Base-by-base conservation (phyloP, 2,113 vertebrate species). In the Mobula hypostoma region DNA sequence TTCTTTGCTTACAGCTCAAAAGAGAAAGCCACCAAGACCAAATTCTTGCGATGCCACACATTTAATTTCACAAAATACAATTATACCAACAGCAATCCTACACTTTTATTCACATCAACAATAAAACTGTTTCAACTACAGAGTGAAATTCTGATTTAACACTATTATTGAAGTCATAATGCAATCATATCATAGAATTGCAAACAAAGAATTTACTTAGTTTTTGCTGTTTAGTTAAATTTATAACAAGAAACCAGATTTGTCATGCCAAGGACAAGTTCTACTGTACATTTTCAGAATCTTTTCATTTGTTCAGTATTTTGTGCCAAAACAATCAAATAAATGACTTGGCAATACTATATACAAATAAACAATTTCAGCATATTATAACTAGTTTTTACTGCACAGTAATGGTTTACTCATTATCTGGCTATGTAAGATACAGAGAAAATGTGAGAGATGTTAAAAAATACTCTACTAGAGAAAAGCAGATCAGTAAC, bases 271-370 rank as follows among this genome's bases (percentile, higher is more conserved):
- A 80, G 1, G n/a, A 36, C 40, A 56, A 2, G 19, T 83, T 56
- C 19, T 58, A 12, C 48, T 27, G 56, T 14, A 61, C 82, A 85
- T 85, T 85, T 85, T 85, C 11, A 24, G 56, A 85, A 11, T 61
- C 9, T 58, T 85, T 29, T 58, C 82, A 85, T 24, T 24, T 36
- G 24, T 40, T 24, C 48, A 56, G 7, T 70, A 36, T 83, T 21
- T 61, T 85, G 21, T 85, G 48, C 48, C 56, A 85, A 79, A 85
- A 58, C 27, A 85, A 85, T 85, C 36, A 82, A 82, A 82, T 82
- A 82, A 82, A 40, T 21, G 17, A 36, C 36, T 40, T 80, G 78
- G 78, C 36, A 48, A 48, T 48, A 48, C 19, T 82, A 40, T 82
- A 12, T 85, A 21, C 21, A 58, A 27, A 83, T 11, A 85, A 85